Evolutionary conservation across 2,797 vertebrate species (phyloP), one percentile per base, ranked within the genome.

Genomic region (Myotis vivesi): DNA sequence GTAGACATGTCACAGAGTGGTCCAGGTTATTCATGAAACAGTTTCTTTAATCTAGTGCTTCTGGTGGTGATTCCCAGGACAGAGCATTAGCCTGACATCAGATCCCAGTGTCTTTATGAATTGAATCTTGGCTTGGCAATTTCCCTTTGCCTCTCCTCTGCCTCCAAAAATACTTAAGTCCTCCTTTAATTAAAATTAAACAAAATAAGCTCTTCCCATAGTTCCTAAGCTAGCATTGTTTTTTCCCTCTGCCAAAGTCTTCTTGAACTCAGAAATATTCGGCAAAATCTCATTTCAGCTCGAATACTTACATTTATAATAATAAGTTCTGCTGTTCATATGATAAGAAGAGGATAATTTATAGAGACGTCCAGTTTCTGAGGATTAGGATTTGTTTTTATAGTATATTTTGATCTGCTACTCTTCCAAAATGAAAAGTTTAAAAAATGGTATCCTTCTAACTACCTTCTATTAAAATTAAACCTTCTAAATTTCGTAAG

Each of bases 191-290:
- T 84, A 55, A 91, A 69, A 84, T 49, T 69, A 76, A 85, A 94
- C 28, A 41, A 93, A 77, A 77, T 28, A 72, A 62, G 46, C 41
- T 41, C 23, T 80, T 77, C 59, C 3, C 64, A 0, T 66, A 55
- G 17, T 86, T 57, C 19, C 79, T 44, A 69, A 51, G 71, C 15
- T 66, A 55, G 33, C 17, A 15, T 75, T 89, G 19, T 80, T 86
- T 72, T 79, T 79, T 72, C 53, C 15, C 11, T 75, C 16, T 46
- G 4, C 33, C 87, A 71, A 83, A 73, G 8, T 87, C 17, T 38
- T 93, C 62, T 89, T 93, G 22, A 85, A 72, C 17, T 84, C 10
- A 76, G 36, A 93, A 93, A 81, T 85, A 91, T 23, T 84, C 15
- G n/a, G 55, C 7, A 79, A 75, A 77, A 49, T 49, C 36, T 71